Base-by-base conservation (phyloP, 2,113 vertebrate species). In the Neopipo cinnamomea region DNA sequence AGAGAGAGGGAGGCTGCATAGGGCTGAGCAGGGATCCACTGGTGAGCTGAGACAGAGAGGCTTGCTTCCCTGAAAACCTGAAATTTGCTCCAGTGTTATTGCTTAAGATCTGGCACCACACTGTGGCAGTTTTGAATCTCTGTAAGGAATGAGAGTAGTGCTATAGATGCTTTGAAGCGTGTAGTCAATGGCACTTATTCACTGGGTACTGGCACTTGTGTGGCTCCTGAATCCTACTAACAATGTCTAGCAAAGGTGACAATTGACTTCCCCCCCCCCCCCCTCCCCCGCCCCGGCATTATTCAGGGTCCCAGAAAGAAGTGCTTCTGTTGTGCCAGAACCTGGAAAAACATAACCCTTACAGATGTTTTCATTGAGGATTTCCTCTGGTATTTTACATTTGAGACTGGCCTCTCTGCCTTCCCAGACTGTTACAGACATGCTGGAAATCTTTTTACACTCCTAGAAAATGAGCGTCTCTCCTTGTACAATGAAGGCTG, bases 161-260 rank as follows among this genome's bases (percentile, higher is more conserved):
- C 39, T 73, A 10, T 25, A 58, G 62, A 16, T 0, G 0, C n/a
- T 59, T 49, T 2, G 3, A n/a, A 46, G 59, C 0, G 1, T 30
- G 27, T 23, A 41, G 49, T 50, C 50, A 46, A 2, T 50, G 47
- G 18, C 3, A 0, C 80, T 91, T 71, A 35, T 77, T 77, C 68
- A 35, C 17, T 33, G 39, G 5, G 2, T 53, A 46, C 27, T 4
- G 5, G 35, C 30, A 41, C 39, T 61, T 53, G 10, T 25, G 28
- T 31, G 19, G 21, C 44, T 93, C 30, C 78, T 75, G 56, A 74
- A 31, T 81, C 41, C 73, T 71, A 8, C 39, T 42, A n/a, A 25
- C 24, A 24, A 27, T 7, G 28, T 58, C 66, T 61, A 46, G n/a
- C 39, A 87, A 68, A 89, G 37, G 39, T 50, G 62, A 30, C 56